Conservation (phyloP, 2,113 vertebrate genomes). For the Bothrops jararaca region DNA sequence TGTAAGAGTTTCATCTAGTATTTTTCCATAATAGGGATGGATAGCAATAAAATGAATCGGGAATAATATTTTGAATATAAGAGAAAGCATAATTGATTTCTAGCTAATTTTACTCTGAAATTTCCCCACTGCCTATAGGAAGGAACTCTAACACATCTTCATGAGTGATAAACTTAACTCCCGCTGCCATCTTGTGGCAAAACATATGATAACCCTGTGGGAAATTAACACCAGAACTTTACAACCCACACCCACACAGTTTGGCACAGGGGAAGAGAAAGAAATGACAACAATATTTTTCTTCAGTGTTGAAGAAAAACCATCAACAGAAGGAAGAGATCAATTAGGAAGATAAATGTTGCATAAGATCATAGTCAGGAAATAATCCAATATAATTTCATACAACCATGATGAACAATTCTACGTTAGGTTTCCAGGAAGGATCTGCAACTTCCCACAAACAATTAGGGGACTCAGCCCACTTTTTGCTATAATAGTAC, state of each 20-base stretch:
- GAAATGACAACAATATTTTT: not conserved
- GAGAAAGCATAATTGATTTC: not conserved
- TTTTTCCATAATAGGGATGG: not conserved
- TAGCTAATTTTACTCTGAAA: not conserved
- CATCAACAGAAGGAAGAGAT: not conserved
- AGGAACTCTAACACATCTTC: slow-evolving; percentile 1
- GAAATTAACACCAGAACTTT: slow-evolving; percentile 1
- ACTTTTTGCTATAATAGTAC: not conserved
- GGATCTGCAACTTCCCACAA: not conserved
- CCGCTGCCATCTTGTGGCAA: slow-evolving; percentile 71
- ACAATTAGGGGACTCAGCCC: not conserved
- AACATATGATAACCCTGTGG: not conserved
- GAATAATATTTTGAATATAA: not conserved
- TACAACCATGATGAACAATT: not conserved
- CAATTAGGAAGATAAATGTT: not conserved
- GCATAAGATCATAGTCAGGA: not conserved
- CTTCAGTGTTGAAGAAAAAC: not conserved
- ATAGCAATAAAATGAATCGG: not conserved
- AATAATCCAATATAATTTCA: not conserved
- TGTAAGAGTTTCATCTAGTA: not conserved
- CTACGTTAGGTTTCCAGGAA: not conserved
- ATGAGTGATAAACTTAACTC: slow-evolving; percentile 15
- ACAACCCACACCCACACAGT: not conserved
- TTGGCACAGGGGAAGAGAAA: not conserved
- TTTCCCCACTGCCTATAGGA: not conserved